phyloP scores from a whole-genome alignment of 2,888 invertebrate genomes.

The Phoenoteleia sp. region DNA sequence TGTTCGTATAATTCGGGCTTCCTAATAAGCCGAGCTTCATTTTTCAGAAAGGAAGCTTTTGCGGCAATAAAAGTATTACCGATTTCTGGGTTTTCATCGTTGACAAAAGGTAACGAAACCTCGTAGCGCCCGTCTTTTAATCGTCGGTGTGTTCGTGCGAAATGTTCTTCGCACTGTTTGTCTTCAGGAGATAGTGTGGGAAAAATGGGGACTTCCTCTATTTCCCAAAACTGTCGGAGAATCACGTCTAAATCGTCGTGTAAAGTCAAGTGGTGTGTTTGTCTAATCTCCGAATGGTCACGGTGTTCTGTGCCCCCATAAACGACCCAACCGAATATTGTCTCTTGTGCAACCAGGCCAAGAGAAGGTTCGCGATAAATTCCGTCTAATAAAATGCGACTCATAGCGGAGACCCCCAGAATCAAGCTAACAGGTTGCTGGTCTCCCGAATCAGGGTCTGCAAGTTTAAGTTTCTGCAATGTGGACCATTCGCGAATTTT shows the following conservation, averaged over 20 bases:
- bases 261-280: no score
- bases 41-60: neutral
- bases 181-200: no score
- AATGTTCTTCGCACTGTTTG: neutral
- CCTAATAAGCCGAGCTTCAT: neutral
- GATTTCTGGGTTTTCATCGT: neutral
- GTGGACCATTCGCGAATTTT: no score
- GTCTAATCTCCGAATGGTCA: no score
- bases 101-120: neutral
- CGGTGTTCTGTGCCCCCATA: no score
- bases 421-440: no score
- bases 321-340: conserved; percentile 17
- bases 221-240: no score
- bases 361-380: neutral
- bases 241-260: no score
- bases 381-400: neutral
- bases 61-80: neutral
- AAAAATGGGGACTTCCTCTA: no score
- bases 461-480: neutral
- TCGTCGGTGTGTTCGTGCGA: neutral
- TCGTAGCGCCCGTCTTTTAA: neutral
- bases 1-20: neutral
- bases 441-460: neutral
- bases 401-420: neutral
- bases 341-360: neutral